A percentile compares a stretch with the other conserved stretches of the same genome.
phyloP scores from a whole-genome alignment of 2,113 vertebrate species.

The Melanostigma gelatinosum region DNA sequence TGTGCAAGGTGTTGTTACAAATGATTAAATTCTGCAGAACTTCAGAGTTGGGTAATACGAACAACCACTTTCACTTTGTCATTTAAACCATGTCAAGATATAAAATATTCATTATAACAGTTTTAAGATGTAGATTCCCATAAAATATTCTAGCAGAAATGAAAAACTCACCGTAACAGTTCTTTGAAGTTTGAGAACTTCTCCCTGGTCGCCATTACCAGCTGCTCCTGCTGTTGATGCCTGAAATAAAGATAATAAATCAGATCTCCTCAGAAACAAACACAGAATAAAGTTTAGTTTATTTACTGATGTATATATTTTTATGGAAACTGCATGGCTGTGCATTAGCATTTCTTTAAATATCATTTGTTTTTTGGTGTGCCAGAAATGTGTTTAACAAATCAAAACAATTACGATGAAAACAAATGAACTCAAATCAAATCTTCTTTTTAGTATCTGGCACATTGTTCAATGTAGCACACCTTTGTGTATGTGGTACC shows the following conservation, averaged over 20 bases:
- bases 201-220: slow-evolving; percentile 86
- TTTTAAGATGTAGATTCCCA: neutral
- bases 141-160: neutral
- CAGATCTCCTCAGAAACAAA: neutral
- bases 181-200: slow-evolving; percentile 90
- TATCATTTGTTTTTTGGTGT: neutral
- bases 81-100: neutral
- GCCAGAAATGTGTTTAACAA: neutral
- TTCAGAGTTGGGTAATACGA: neutral
- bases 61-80: neutral
- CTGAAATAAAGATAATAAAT: slow-evolving; percentile 67
- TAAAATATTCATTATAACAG: neutral
- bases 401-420: neutral
- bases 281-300: neutral
- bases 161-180: slow-evolving; percentile 87
- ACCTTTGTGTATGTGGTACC: too few species aligned
- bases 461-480: neutral
- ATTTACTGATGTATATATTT: neutral
- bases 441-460: neutral
- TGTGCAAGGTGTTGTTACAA: neutral
- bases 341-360: neutral
- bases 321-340: neutral
- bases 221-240: slow-evolving; percentile 83
- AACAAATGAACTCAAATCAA: neutral
- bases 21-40: neutral